Base-by-base conservation (phyloP, 2,797 vertebrate genomes). In the Naso thynnoides region DNA sequence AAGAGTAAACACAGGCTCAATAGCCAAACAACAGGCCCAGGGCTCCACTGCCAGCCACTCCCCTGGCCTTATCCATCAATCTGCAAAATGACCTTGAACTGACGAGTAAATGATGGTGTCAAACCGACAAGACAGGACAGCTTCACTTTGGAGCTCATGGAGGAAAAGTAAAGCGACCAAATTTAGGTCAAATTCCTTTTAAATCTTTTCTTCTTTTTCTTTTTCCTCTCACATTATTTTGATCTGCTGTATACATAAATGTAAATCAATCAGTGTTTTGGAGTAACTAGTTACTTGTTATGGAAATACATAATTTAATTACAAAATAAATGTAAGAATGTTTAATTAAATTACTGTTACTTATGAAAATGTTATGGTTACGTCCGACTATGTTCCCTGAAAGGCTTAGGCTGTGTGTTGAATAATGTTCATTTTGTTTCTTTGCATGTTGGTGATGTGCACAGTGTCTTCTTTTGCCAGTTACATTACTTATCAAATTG, bases 91-190 rank as follows among this genome's bases (percentile, higher is more conserved):
- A 89, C 90, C 89, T 93, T 83, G 78, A 91, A 85, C 92, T 86
- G 91, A 92, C 88, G 89, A 90, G 92, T 91, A 92, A 84, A 59
- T 85, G 23, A 91, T 82, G 58, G 92, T 90, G 89, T 94, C 94
- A 88, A 84, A 87, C 88, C 92, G 80, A 91, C 92, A 86, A 29
- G 71, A 75, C 77, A 36, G 42, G 78, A 88, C 83, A 80, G 88
- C 68, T 81, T 61, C 50, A 84, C 79, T 89, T 72, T 81, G 55
- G 69, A 73, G 58, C 53, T 67, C 87, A 66, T 73, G 47, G 56
- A 48, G 78, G 59, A 73, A 78, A 75, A 90, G 89, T 89, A 92
- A 92, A 92, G 85, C 89, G 86, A 78, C 82, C 68, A 47, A 80
- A 83, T 53, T 73, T 63, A 65, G 63, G 52, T 47, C 50, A 36